Conservation (phyloP, 1,140 invertebrate species). For the Drosophila grimshawi region DNA sequence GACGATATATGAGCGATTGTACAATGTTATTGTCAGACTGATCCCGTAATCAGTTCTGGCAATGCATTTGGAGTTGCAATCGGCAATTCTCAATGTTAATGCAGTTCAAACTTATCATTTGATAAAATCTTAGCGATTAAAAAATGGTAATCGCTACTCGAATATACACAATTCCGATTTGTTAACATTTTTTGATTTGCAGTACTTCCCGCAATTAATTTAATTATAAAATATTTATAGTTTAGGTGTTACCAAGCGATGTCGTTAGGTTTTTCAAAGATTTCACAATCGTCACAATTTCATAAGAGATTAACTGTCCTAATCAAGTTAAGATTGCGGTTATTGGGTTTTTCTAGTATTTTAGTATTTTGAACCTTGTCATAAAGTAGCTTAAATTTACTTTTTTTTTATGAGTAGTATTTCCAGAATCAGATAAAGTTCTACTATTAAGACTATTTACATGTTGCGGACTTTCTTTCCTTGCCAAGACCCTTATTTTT, state of each 20-base stretch:
- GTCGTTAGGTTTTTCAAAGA: conserved; percentile 5
- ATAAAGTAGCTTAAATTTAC: background rate
- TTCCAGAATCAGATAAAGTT: background rate
- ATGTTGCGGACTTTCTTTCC: background rate
- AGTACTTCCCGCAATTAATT: no score
- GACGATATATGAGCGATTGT: conserved; percentile 4
- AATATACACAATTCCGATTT: background rate
- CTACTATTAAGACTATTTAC: background rate
- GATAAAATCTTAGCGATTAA: conserved; percentile 7
- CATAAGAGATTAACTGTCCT: conserved; percentile 13
- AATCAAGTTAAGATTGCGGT: conserved; percentile 28
- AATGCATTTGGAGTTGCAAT: conserved; percentile 15
- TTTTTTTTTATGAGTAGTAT: background rate
- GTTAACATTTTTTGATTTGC: background rate
- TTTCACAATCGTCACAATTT: conserved; percentile 18
- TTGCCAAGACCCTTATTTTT: background rate
- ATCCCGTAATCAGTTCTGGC: conserved; percentile 13
- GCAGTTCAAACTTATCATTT: conserved; percentile 29
- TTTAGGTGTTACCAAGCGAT: conserved; percentile 22
- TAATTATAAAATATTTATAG: background rate
- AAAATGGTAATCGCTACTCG: background rate
- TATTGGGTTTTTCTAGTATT: background rate
- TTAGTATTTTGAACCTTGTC: background rate
- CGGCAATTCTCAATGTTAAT: background rate
- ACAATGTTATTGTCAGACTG: conserved; percentile 26